phyloP scores from a whole-genome alignment of 2,888 invertebrate genomes.

The Trachelus troglodyta region DNA sequence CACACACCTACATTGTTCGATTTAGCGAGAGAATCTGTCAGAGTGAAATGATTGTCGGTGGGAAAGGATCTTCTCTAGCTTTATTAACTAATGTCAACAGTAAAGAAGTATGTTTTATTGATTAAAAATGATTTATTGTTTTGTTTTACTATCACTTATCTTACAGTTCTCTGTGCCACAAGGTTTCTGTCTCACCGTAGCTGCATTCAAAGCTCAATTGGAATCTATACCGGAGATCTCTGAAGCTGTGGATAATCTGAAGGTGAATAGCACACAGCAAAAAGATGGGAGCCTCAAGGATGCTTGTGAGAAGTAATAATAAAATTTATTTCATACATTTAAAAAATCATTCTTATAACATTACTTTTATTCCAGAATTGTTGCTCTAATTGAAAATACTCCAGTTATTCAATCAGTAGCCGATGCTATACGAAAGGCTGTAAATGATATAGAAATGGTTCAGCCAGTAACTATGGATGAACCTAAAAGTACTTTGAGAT shows the following conservation, averaged over 20 bases:
- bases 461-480: constrained; percentile 58
- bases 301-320: constrained; percentile 67
- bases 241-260: constrained; percentile 68
- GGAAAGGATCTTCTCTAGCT: constrained; percentile 83
- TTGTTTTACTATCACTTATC: constrained; percentile 12
- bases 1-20: constrained; percentile 59
- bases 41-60: constrained; percentile 75
- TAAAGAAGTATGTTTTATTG: constrained; percentile 62
- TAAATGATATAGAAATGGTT: constrained; percentile 55
- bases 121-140: constrained; percentile 6
- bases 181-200: constrained; percentile 78
- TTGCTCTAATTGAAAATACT: constrained; percentile 64
- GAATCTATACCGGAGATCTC: constrained; percentile 66
- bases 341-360: not conserved
- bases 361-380: constrained; percentile 61
- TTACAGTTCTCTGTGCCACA: constrained; percentile 72
- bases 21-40: constrained; percentile 69
- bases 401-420: constrained; percentile 64
- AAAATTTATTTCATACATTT: constrained; percentile 16
- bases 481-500: constrained; percentile 61
- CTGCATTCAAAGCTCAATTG: constrained; percentile 73
- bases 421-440: constrained; percentile 48
- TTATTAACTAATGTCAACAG: constrained; percentile 69
- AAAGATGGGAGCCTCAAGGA: constrained; percentile 67
- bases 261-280: constrained; percentile 69